A percentile compares a stretch with the other conserved stretches of the same genome.
These are phyloP conservation scores for Acanthornis magna DNA, from an alignment of 2,797 vertebrate genomes.

Conservation along the genomic window DNA sequence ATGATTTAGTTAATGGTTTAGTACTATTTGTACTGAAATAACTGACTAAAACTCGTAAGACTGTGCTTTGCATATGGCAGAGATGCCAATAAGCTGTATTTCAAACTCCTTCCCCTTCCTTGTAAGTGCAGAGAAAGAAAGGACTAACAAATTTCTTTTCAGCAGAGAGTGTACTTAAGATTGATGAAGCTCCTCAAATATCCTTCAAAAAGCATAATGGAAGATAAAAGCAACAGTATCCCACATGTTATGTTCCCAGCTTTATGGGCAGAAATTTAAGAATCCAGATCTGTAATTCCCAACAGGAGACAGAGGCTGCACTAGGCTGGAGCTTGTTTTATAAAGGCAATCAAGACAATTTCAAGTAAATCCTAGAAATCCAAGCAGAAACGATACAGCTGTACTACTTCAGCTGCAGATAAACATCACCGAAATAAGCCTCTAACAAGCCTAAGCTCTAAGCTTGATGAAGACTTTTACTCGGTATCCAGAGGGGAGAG, in stretches of 20 bases:
- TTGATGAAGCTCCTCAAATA: neutral
- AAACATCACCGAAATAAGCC: neutral
- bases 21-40: neutral
- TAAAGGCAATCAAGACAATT: neutral
- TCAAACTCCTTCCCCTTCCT: neutral
- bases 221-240: neutral
- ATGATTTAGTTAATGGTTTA: neutral
- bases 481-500: neutral
- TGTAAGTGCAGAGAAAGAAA: neutral
- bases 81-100: neutral
- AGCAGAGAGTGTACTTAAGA: neutral
- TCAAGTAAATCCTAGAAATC: neutral
- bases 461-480: neutral
- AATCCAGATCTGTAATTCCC: neutral
- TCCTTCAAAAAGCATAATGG: neutral
- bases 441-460: slow-evolving; percentile 8
- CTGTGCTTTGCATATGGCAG: neutral
- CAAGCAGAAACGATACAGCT: neutral
- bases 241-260: neutral
- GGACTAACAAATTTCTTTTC: neutral
- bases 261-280: neutral
- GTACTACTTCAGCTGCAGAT: neutral
- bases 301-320: neutral
- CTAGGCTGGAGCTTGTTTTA: neutral
- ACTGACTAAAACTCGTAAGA: neutral